A percentile compares a stretch with the other conserved stretches of the same genome.
These are phyloP conservation scores for Taxidea taxus DNA, from an alignment of 2,113 vertebrate genomes.

Conservation along the genomic window DNA sequence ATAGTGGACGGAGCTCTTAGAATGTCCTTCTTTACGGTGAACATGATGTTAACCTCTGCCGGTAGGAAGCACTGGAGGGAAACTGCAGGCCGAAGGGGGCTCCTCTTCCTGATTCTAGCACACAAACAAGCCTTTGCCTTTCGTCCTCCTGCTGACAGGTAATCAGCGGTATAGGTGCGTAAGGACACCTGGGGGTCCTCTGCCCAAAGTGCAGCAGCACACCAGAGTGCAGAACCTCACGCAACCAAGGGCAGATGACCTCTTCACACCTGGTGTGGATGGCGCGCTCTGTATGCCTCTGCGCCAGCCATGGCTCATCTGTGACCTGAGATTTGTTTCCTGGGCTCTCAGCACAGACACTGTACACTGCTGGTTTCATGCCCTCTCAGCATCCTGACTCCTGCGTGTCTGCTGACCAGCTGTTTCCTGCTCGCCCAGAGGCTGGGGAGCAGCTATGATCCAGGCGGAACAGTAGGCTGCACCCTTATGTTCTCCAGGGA, in stretches of 20 bases:
- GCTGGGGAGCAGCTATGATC: too few species aligned
- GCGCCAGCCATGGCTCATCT: neutral
- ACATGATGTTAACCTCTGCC: neutral
- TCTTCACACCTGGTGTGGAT: rapidly evolving
- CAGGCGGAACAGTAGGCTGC: neutral
- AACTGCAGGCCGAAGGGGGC: neutral
- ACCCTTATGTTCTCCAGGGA: neutral
- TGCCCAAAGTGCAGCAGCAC: neutral
- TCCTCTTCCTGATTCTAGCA: neutral
- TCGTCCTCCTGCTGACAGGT: neutral
- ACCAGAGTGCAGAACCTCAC: neutral
- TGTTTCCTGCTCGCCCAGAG: neutral
- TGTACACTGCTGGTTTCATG: neutral
- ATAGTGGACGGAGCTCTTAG: neutral
- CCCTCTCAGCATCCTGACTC: neutral
- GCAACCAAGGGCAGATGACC: neutral
- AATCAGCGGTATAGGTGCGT: neutral
- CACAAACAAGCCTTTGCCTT: rapidly evolving
- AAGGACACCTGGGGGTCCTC: neutral
- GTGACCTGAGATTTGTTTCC: neutral
- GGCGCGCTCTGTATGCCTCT: too few species aligned
- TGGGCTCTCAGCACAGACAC: neutral
- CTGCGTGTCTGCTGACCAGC: neutral
- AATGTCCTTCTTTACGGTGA: neutral
- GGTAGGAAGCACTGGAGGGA: neutral